Percentiles rank a stretch among this genome's conserved stretches.
phyloP scores from a whole-genome alignment of 2,888 invertebrate species.

The Patella ulyssiponensis region DNA sequence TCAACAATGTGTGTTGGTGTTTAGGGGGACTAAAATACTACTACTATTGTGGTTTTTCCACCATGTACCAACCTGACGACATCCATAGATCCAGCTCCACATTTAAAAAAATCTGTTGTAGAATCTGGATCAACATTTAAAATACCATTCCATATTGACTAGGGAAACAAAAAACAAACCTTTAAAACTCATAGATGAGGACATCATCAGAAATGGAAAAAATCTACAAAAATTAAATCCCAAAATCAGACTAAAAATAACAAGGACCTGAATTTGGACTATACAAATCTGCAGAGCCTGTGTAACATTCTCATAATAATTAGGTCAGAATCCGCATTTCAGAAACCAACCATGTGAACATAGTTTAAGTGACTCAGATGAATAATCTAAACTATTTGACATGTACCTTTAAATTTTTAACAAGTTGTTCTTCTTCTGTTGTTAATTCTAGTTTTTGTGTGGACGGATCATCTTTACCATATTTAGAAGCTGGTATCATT shows the following conservation, averaged over 20 bases:
- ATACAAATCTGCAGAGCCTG: neutral
- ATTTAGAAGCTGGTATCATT: slow-evolving; percentile 84
- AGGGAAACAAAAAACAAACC: slow-evolving; percentile 36
- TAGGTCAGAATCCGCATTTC: no score
- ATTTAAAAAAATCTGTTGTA: slow-evolving; percentile 91
- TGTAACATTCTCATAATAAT: neutral
- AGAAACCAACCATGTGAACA: no score
- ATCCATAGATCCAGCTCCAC: slow-evolving; percentile 99
- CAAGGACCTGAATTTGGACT: neutral
- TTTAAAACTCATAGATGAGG: neutral
- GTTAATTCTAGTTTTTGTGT: slow-evolving; percentile 72
- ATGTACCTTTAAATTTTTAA: slow-evolving; percentile 75
- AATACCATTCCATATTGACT: slow-evolving; percentile 88
- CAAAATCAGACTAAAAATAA: neutral
- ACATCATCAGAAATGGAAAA: neutral
- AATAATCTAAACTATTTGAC: neutral
- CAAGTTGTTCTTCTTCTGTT: slow-evolving; percentile 78
- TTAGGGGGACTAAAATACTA: neutral
- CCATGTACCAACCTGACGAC: slow-evolving; percentile 80
- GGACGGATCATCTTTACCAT: slow-evolving; percentile 78
- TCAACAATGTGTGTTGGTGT: no score
- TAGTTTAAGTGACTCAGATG: no score
- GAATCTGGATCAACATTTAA: slow-evolving; percentile 79
- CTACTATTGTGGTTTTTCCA: neutral
- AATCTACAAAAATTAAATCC: neutral